Conservation (phyloP, 2,797 vertebrate species). For the Pipistrellus pygmaeus region DNA sequence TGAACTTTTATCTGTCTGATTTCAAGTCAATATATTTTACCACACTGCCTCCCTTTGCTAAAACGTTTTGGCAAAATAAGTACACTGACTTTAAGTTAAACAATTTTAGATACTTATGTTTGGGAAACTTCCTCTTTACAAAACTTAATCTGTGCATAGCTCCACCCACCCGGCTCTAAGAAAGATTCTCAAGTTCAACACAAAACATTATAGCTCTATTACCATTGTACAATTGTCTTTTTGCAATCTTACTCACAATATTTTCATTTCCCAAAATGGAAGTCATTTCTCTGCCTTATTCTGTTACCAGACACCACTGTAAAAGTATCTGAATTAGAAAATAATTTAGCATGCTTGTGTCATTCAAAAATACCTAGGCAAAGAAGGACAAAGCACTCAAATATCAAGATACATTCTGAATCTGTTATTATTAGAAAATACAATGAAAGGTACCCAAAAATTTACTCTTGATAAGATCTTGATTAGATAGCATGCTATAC, state of each 20-base stretch:
- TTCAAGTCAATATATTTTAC: conserved; percentile 33
- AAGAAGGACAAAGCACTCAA: conserved; percentile 11
- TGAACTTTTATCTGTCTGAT: conserved; percentile 26
- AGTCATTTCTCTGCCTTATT: conserved; percentile 3
- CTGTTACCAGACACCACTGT: background rate
- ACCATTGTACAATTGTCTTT: background rate
- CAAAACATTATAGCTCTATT: background rate
- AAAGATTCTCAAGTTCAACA: conserved; percentile 1
- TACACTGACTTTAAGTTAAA: conserved; percentile 37
- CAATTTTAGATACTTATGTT: conserved; percentile 35
- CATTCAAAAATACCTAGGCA: conserved; percentile 40
- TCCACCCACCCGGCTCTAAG: background rate
- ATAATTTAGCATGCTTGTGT: background rate
- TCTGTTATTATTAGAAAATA: conserved; percentile 44
- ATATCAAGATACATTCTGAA: conserved; percentile 56
- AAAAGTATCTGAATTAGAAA: conserved; percentile 48
- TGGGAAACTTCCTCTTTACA: conserved; percentile 1
- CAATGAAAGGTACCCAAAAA: conserved; percentile 39
- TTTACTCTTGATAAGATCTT: background rate
- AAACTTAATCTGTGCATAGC: background rate
- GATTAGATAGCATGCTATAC: background rate
- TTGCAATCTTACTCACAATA: background rate
- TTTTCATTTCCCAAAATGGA: conserved; percentile 59
- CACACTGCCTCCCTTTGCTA: conserved; percentile 21
- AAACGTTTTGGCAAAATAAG: conserved; percentile 49